Conservation (phyloP, 23 tunicate species). For the Trididemnum clinides region DNA sequence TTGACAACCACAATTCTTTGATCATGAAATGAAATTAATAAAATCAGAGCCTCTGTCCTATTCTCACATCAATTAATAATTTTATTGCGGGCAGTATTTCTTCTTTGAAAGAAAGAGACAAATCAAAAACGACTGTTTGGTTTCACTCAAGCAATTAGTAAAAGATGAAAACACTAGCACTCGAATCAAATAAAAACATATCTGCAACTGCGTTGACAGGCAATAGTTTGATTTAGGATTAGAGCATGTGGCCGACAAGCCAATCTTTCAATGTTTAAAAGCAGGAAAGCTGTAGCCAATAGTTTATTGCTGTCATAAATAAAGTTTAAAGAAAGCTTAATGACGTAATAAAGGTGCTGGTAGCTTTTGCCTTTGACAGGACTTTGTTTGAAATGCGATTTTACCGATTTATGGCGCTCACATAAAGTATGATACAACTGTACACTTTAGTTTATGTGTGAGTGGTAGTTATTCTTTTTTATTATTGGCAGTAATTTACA, state of each 20-base stretch:
- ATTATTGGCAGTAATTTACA: background rate
- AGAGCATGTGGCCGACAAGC: background rate
- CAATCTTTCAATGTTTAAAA: background rate
- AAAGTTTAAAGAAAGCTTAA: slow-evolving; percentile 18
- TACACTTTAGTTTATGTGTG: background rate
- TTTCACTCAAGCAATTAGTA: too few relatives aligned
- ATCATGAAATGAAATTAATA: too few relatives aligned
- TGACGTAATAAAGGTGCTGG: slow-evolving; percentile 36
- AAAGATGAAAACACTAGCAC: too few relatives aligned
- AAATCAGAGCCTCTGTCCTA: too few relatives aligned
- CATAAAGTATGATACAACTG: background rate
- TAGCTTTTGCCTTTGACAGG: slow-evolving; percentile 1
- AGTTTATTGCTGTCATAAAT: slow-evolving; percentile 26
- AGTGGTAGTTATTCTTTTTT: background rate
- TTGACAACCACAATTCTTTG: too few relatives aligned
- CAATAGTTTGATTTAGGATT: background rate
- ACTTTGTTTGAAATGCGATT: background rate
- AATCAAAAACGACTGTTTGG: too few relatives aligned
- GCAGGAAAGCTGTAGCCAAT: background rate
- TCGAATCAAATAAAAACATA: too few relatives aligned
- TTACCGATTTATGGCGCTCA: slow-evolving; percentile 15
- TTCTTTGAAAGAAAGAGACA: too few relatives aligned
- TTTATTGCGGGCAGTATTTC: too few relatives aligned
- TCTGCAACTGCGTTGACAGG: too few relatives aligned
- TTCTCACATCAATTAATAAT: too few relatives aligned